Evolutionary conservation across 2,888 invertebrate genomes (phyloP).

Genomic region (Gasteruption jaculator): DNA sequence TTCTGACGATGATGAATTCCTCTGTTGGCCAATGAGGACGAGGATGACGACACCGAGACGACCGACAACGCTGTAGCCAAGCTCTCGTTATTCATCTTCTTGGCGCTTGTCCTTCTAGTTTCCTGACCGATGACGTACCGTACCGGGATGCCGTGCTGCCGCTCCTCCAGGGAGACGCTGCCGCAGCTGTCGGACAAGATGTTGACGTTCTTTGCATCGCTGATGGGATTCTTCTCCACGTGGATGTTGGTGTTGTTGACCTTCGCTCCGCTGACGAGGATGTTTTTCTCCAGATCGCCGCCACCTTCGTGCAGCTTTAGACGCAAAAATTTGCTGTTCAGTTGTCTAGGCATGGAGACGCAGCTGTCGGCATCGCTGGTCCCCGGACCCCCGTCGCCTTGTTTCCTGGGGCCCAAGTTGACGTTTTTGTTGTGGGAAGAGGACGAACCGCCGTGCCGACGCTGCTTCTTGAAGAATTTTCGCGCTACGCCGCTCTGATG

Average conservation of each 20-base stretch:
- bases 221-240: slow-evolving; percentile 61
- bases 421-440: slow-evolving; percentile 67
- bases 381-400: slow-evolving; percentile 58
- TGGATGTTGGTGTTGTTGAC: slow-evolving; percentile 79
- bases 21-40: too few species aligned
- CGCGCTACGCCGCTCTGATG: slow-evolving; percentile 90
- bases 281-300: slow-evolving; percentile 49
- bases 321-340: too few species aligned
- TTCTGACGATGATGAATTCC: too few species aligned
- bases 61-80: slow-evolving; percentile 1
- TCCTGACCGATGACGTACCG: slow-evolving; percentile 51
- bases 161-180: slow-evolving; percentile 41
- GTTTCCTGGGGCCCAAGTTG: slow-evolving; percentile 65
- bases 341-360: slow-evolving; percentile 53
- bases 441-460: too few species aligned
- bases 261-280: slow-evolving; percentile 70
- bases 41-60: slow-evolving; percentile 5
- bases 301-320: slow-evolving; percentile 54
- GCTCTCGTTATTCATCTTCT: slow-evolving; percentile 35
- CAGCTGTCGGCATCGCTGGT: slow-evolving; percentile 58
- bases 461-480: slow-evolving; percentile 86
- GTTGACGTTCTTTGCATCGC: slow-evolving; percentile 63
- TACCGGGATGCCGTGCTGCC: slow-evolving; percentile 38
- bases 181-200: slow-evolving; percentile 63
- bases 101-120: slow-evolving; percentile 29